These are phyloP conservation scores for Carettochelys insculpta DNA, from an alignment of 2,113 vertebrate genomes.

Conservation along the genomic window DNA sequence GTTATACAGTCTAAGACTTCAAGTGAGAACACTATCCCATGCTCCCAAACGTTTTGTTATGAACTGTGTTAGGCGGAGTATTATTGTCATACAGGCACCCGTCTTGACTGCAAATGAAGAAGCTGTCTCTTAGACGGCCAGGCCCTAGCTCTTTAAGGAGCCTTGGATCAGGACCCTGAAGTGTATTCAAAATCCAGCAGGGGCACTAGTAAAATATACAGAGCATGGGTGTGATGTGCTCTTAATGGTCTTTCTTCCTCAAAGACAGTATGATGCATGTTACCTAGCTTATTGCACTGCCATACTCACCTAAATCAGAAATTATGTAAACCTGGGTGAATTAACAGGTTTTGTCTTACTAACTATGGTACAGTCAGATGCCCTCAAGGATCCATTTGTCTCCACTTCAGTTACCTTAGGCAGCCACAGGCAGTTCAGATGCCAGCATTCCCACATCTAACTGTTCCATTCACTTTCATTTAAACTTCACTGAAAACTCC, in stretches of 20 bases:
- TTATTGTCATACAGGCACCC: neutral
- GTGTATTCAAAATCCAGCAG: neutral
- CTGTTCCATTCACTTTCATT: conserved; percentile 30
- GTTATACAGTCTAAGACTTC: neutral
- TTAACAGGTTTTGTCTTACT: conserved; percentile 55
- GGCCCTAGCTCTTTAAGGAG: conserved; percentile 5
- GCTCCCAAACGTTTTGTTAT: neutral
- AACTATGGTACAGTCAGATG: conserved; percentile 50
- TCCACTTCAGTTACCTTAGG: conserved; percentile 54
- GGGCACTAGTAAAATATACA: neutral
- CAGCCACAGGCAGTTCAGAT: conserved; percentile 52
- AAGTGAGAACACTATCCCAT: neutral
- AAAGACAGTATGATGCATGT: neutral
- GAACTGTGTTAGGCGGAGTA: neutral
- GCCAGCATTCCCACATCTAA: neutral
- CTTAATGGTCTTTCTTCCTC: neutral
- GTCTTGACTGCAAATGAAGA: neutral
- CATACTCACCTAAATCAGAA: conserved; percentile 46
- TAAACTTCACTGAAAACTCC: neutral
- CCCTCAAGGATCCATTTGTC: conserved; percentile 45
- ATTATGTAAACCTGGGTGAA: conserved; percentile 36
- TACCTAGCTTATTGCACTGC: neutral
- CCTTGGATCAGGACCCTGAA: neutral
- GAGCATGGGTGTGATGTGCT: neutral
- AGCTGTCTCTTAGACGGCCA: neutral